Evolutionary conservation across 2,888 invertebrate species (phyloP).

Genomic region (Aporophyla nigra): DNA sequence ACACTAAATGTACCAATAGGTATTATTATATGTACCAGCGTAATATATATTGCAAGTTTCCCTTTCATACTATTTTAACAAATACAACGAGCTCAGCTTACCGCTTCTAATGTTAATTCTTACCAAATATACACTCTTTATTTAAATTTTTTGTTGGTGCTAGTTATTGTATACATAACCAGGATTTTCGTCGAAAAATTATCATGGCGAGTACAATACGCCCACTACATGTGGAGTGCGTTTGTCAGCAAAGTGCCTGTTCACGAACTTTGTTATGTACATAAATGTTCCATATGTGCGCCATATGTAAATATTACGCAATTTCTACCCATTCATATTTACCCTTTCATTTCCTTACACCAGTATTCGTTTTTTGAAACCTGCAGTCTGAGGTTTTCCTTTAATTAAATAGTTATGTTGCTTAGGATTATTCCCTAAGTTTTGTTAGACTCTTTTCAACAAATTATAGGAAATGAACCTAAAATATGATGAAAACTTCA

Average conservation of each 20-base stretch:
- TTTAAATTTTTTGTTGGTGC: not conserved
- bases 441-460: not conserved
- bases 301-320: constrained; percentile 32
- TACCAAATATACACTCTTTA: not conserved
- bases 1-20: not conserved
- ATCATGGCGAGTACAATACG: not conserved
- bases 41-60: not conserved
- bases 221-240: constrained; percentile 18
- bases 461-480: not conserved
- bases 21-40: constrained; percentile 2
- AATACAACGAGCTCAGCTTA: not conserved
- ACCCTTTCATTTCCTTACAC: constrained; percentile 25
- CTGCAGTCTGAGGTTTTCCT: not conserved
- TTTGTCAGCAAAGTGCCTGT: constrained; percentile 31
- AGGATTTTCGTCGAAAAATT: constrained; percentile 14
- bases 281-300: constrained; percentile 28
- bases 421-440: not conserved
- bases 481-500: not conserved
- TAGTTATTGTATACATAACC: not conserved
- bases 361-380: constrained; percentile 19
- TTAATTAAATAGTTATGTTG: not conserved
- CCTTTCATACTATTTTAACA: not conserved
- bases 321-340: constrained; percentile 31
- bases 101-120: constrained; percentile 3
- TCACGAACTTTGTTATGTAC: constrained; percentile 23